A percentile compares a stretch with the other conserved stretches of the same genome.
Evolutionary conservation across 2,113 vertebrate genomes (phyloP).

Genomic region (Salvelinus fontinalis): DNA sequence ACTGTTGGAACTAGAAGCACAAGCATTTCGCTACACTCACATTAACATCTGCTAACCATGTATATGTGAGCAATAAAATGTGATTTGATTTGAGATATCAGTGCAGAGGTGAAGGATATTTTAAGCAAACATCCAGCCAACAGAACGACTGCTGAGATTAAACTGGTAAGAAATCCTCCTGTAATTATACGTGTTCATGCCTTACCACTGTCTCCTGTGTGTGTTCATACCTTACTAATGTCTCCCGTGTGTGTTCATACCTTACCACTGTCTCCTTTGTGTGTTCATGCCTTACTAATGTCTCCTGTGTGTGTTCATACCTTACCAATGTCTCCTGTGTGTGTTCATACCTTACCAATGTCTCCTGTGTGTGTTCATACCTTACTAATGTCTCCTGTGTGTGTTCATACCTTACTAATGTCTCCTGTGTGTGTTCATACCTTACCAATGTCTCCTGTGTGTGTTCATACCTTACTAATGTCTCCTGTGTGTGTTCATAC

Average conservation of each 20-base stretch:
- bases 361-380: not conserved
- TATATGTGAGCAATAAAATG: too few species aligned
- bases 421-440: not conserved
- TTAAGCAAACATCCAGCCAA: not conserved
- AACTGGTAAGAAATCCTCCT: not conserved
- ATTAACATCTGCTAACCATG: too few species aligned
- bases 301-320: not conserved
- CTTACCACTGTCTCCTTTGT: not conserved
- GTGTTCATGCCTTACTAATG: not conserved
- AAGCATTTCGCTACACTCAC: too few species aligned
- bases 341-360: not conserved
- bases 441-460: not conserved
- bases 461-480: not conserved
- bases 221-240: not conserved
- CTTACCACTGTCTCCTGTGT: not conserved
- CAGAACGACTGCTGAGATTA: not conserved
- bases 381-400: not conserved
- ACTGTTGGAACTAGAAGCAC: too few species aligned
- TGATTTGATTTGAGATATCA: not conserved
- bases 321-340: not conserved
- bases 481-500: not conserved
- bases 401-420: not conserved
- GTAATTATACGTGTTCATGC: not conserved
- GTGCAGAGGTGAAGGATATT: not conserved
- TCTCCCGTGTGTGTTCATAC: not conserved